Evolutionary conservation across 2,888 invertebrate genomes (phyloP).

Genomic region (Limenitis camilla): DNA sequence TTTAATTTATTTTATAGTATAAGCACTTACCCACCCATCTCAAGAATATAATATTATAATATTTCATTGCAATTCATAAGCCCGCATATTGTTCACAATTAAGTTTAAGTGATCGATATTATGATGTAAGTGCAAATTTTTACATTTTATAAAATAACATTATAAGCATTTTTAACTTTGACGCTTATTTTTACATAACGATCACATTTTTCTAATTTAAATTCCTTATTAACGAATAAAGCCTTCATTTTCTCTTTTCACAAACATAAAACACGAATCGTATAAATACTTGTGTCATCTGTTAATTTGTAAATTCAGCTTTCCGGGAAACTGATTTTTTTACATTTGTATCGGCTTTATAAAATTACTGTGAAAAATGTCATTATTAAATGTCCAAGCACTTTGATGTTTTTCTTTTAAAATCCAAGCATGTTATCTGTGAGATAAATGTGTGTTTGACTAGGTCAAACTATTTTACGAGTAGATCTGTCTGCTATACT

Average conservation of each 20-base stretch:
- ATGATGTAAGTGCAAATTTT: too few relatives aligned
- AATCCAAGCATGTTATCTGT: conserved; percentile 19
- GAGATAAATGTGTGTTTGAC: conserved; percentile 15
- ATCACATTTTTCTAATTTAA: not conserved
- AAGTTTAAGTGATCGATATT: too few relatives aligned
- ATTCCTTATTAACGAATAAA: not conserved
- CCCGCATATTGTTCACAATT: too few relatives aligned
- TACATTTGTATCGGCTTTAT: not conserved
- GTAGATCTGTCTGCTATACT: conserved; percentile 12
- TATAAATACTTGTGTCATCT: not conserved
- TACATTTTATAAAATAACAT: too few relatives aligned
- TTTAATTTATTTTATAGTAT: conserved; percentile 1
- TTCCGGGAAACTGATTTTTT: not conserved
- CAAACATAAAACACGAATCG: conserved; percentile 59
- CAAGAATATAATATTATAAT: not conserved
- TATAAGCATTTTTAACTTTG: too few relatives aligned
- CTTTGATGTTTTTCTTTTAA: conserved; percentile 22
- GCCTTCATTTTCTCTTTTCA: conserved; percentile 64
- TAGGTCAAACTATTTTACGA: conserved; percentile 4
- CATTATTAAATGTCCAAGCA: conserved; percentile 8
- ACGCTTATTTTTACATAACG: too few relatives aligned
- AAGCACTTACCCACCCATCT: not conserved
- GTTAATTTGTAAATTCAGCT: not conserved
- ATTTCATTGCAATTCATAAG: too few relatives aligned
- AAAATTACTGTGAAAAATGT: not conserved